Evolutionary conservation across 2,113 vertebrate species (phyloP), one percentile per base, ranked within the genome.

Genomic region (Xerus inauris): DNA sequence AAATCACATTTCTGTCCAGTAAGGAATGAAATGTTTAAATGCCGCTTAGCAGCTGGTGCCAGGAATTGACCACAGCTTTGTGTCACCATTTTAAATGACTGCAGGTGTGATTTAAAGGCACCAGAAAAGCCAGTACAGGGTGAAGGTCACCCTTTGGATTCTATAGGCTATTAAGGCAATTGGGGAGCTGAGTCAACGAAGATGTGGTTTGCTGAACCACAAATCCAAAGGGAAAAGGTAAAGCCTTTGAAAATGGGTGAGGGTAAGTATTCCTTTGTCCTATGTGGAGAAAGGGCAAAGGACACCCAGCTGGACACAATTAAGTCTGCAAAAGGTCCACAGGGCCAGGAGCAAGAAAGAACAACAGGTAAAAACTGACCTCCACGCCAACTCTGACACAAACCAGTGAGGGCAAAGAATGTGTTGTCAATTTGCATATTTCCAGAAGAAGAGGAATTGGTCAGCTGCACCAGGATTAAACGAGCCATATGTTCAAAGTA

Each of bases 241-340:
- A 89, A 96, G 91, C n/a, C 97, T 98, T 98, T 98, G 97, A 98
- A 97, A 96, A 57, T 30, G 69, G 95, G 57, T 1, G 22, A 92
- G 87, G 89, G 59, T 59, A 86, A 94, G 47, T 88, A 82, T 86
- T 82, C 67, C 64, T 96, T 94, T 96, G 94, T 93, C 96, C 49
- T 69, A 0, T 35, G 72, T 35, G 54, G 28, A 57, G 38, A 87
- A 88, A 96, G 93, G 94, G 91, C 95, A 94, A 71, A 79, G 67
- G 19, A 42, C n/a, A 87, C 6, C 81, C 97, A 98, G 98, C 95
- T 97, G 97, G 89, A 94, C 77, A 83, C 95, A 94, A 97, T 98
- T 97, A 97, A 59, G 16, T 92, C 94, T 94, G 87, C 49, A 30
- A 94, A 94, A 96, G 92, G 94, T 85, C 92, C 57, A 20, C 17